phyloP scores from a whole-genome alignment of 2,888 invertebrate species.

The Platycheirus albimanus region DNA sequence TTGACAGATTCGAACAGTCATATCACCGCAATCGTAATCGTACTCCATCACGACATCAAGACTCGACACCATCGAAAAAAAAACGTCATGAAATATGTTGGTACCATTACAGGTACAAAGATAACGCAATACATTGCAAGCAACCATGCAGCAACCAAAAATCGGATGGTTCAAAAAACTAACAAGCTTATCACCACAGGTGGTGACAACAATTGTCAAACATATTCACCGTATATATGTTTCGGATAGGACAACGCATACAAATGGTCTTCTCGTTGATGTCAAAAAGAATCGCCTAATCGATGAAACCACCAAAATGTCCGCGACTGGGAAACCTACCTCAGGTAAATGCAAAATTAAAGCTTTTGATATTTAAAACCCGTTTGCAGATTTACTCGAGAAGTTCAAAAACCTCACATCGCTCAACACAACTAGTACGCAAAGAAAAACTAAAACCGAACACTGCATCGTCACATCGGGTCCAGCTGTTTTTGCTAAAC shows the following conservation, averaged over 20 bases:
- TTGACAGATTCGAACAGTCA: slow-evolving; percentile 8
- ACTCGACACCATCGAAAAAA: not conserved
- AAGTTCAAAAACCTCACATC: slow-evolving; percentile 36
- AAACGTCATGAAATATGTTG: slow-evolving; percentile 1
- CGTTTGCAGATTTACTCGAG: slow-evolving; percentile 11
- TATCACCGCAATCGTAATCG: not conserved
- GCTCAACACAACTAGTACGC: slow-evolving; percentile 19
- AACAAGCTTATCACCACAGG: not conserved
- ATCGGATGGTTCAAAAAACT: slow-evolving; percentile 2
- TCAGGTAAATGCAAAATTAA: slow-evolving; percentile 29
- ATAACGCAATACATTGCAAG: slow-evolving; percentile 21
- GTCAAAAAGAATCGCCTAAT: slow-evolving; percentile 38
- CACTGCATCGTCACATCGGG: slow-evolving; percentile 64
- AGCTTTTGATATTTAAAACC: slow-evolving; percentile 6
- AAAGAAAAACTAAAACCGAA: slow-evolving; percentile 15
- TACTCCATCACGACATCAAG: slow-evolving; percentile 18
- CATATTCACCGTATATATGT: slow-evolving; percentile 28
- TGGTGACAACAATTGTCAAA: slow-evolving; percentile 23
- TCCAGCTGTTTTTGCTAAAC: slow-evolving; percentile 50
- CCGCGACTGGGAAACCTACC: slow-evolving; percentile 1
- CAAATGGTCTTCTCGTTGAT: slow-evolving; percentile 49
- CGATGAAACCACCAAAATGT: slow-evolving; percentile 51
- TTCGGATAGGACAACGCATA: slow-evolving; percentile 38
- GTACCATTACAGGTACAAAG: slow-evolving; percentile 28
- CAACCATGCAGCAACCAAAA: slow-evolving; percentile 7